These are phyloP conservation scores for Zootermopsis nevadensis DNA, from an alignment of 2,888 invertebrate genomes.

Conservation along the genomic window DNA sequence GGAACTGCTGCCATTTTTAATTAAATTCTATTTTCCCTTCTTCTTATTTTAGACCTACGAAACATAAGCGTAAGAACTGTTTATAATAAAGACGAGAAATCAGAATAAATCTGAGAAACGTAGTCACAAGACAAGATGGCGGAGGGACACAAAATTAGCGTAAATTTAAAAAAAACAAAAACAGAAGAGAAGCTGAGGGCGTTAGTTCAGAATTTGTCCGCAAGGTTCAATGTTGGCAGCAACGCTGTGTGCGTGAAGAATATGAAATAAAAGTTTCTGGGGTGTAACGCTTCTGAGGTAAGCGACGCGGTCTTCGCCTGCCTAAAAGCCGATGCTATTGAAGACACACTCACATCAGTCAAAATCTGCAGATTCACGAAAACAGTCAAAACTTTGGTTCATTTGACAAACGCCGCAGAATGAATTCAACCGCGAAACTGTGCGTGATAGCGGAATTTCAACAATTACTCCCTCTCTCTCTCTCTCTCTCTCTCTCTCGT, in stretches of 20 bases:
- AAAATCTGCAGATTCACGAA: too few species aligned
- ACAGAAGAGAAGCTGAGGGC: too few species aligned
- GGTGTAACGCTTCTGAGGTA: not conserved
- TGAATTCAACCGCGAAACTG: too few species aligned
- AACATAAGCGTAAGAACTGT: not conserved
- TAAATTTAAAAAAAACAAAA: too few species aligned
- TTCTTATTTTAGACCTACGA: not conserved
- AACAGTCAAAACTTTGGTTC: too few species aligned
- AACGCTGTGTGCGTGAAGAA: not conserved
- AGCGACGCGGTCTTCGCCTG: not conserved
- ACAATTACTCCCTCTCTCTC: too few species aligned
- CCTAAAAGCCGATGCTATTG: too few species aligned
- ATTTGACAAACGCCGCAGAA: too few species aligned
- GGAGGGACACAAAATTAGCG: not conserved
- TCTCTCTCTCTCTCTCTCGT: too few species aligned
- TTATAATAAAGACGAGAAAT: not conserved
- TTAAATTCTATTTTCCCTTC: not conserved
- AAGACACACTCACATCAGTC: too few species aligned
- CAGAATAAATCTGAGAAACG: not conserved
- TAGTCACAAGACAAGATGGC: not conserved
- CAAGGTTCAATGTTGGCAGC: not conserved
- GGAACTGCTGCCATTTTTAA: not conserved
- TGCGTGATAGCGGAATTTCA: too few species aligned
- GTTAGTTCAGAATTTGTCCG: not conserved
- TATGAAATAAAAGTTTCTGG: not conserved